Evolutionary conservation across 2,888 invertebrate genomes (phyloP), one percentile per base, ranked within the genome.

Genomic region (Harpalus rufipes): DNA sequence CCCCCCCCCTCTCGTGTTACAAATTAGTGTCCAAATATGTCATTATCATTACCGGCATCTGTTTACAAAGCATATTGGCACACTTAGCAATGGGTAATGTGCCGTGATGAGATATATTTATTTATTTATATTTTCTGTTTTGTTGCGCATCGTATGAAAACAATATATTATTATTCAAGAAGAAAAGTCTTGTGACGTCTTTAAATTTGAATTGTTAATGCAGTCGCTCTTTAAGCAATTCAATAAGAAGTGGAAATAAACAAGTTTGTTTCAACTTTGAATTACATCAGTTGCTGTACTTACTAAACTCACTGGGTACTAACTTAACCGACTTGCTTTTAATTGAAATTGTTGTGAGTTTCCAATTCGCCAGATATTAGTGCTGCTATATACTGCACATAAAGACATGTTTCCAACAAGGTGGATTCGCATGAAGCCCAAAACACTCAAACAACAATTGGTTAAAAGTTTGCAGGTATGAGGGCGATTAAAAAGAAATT

Each of bases 181-280:
- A 21, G 21, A 21, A 21, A 21, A 56, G 56, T n/a, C 0, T 56
- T n/a, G 59, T 18, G 18, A 59, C 18, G 59, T 59, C 59, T 7
- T 59, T 59, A 59, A 59, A 59, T 59, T 59, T 59, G 16, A 59
- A 59, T 59, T 59, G 59, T 59, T 59, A 59, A 59, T 59, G 59
- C 16, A 59, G 59, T 16, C 56, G 18, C 18, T 59, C 16, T 7
- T 18, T 59, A 18, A 18, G 18, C 16, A 5, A 16, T 59, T 14
- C 18, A 59, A 16, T 14, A 59, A 18, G 59, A 14, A 59, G 16
- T 59, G 16, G 59, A 59, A 16, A 58, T 58, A 58, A 59, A 14
- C 59, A 59, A 59, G 59, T 59, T 59, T 18, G 59, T 14, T 59
- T 59, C 18, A 59, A 59, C 59, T 59, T 59, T 16, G 16, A 59